A percentile compares a stretch with the other conserved stretches of the same genome.
Evolutionary conservation across 2,113 vertebrate genomes (phyloP).

Genomic region (Dipodomys merriami): DNA sequence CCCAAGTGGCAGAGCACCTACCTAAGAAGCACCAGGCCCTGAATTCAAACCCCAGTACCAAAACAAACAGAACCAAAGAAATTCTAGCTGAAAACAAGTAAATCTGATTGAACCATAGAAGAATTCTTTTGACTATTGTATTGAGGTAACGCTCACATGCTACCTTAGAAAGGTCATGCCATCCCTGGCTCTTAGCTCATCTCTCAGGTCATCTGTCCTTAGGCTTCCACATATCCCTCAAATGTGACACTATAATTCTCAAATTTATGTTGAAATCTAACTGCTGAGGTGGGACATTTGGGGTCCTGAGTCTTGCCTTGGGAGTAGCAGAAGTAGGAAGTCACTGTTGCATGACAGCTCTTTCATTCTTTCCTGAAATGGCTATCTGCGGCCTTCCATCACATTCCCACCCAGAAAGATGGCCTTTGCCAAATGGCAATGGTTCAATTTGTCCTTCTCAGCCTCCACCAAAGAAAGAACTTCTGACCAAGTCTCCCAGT

Average conservation of each 20-base stretch:
- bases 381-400: not conserved
- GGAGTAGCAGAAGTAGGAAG: no score
- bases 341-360: no score
- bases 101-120: not conserved
- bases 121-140: not conserved
- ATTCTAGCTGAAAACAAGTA: not conserved
- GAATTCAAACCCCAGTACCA: not conserved
- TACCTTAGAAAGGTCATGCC: not conserved
- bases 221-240: not conserved
- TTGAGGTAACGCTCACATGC: not conserved
- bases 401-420: not conserved
- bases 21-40: no score
- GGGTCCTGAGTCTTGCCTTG: not conserved
- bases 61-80: not conserved
- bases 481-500: not conserved
- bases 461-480: not conserved
- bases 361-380: no score
- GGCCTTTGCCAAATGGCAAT: not conserved
- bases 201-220: not conserved
- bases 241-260: not conserved
- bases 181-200: not conserved
- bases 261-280: not conserved
- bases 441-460: not conserved
- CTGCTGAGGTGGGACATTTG: no score
- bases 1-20: no score